Conservation (phyloP, 2,113 vertebrate species). For the Brevimyrus niger region DNA sequence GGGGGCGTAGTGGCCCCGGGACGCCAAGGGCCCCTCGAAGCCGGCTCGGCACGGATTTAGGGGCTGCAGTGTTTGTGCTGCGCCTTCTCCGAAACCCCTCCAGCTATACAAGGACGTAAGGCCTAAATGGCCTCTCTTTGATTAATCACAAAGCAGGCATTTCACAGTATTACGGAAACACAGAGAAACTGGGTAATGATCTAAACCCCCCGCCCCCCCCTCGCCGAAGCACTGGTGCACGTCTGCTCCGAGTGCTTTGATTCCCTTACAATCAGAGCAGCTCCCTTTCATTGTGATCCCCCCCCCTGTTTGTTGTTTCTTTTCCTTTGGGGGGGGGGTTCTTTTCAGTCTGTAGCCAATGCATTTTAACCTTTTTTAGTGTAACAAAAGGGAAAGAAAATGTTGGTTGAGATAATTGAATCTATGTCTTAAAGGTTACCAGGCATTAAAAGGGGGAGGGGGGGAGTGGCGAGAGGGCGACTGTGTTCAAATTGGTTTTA, state of each 20-base stretch:
- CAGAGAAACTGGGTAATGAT: slow-evolving; percentile 80
- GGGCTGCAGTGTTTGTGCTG: slow-evolving; percentile 67
- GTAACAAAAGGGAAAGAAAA: slow-evolving; percentile 19
- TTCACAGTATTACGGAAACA: slow-evolving; percentile 76
- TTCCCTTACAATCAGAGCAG: slow-evolving; percentile 59
- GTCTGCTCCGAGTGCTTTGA: slow-evolving; percentile 70
- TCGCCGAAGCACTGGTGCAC: slow-evolving; percentile 69
- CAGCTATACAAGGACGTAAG: slow-evolving; percentile 71
- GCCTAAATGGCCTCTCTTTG: slow-evolving; percentile 70
- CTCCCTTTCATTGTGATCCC: slow-evolving; percentile 54
- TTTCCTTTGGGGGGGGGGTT: slow-evolving; percentile 44
- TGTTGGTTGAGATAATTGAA: slow-evolving; percentile 16
- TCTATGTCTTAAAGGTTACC: slow-evolving; percentile 16
- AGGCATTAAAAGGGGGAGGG: neutral
- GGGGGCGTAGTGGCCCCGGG: slow-evolving; percentile 57
- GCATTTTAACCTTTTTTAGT: slow-evolving; percentile 20
- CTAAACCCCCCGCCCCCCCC: slow-evolving; percentile 64
- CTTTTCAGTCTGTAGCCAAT: slow-evolving; percentile 14
- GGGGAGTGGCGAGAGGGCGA: neutral
- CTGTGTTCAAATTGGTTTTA: neutral
- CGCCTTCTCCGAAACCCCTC: slow-evolving; percentile 61
- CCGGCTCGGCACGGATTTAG: slow-evolving; percentile 53
- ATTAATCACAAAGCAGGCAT: slow-evolving; percentile 73
- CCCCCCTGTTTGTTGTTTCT: slow-evolving; percentile 51
- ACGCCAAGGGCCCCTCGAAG: slow-evolving; percentile 56